Conservation (phyloP, 1,140 invertebrate species). For the Lucilia sericata region DNA sequence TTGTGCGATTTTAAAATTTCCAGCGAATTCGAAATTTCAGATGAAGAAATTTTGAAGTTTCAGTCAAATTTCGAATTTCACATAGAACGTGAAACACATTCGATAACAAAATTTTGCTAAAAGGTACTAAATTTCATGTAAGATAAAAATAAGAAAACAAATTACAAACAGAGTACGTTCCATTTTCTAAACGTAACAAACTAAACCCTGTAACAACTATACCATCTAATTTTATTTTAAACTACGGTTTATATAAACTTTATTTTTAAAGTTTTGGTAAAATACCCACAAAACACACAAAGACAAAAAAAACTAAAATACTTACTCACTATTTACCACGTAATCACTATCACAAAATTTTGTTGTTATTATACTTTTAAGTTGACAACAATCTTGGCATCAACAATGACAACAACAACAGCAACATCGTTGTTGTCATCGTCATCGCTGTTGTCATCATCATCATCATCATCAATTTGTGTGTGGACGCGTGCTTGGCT, state of each 20-base stretch:
- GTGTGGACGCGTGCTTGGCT: conserved; percentile 3
- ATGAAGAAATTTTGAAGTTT: no score
- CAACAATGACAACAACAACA: no score
- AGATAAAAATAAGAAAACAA: no score
- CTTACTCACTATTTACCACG: conserved; percentile 6
- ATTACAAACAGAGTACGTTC: no score
- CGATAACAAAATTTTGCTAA: no score
- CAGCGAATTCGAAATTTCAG: no score
- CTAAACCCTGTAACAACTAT: background rate
- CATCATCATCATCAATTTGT: background rate
- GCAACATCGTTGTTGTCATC: background rate
- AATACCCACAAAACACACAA: background rate
- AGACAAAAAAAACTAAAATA: background rate
- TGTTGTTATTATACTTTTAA: background rate
- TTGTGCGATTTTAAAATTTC: no score
- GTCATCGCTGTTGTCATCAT: background rate
- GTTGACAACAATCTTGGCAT: conserved; percentile 10
- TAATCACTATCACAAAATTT: conserved; percentile 22
- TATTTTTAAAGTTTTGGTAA: background rate
- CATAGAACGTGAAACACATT: no score
- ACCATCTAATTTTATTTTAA: background rate
- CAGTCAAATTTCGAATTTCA: no score
- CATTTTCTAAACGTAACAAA: no score
- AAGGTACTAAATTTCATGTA: no score
- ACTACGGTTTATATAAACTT: background rate